These are phyloP conservation scores for Dusona sp. DNA, from an alignment of 2,888 invertebrate species.

Conservation along the genomic window DNA sequence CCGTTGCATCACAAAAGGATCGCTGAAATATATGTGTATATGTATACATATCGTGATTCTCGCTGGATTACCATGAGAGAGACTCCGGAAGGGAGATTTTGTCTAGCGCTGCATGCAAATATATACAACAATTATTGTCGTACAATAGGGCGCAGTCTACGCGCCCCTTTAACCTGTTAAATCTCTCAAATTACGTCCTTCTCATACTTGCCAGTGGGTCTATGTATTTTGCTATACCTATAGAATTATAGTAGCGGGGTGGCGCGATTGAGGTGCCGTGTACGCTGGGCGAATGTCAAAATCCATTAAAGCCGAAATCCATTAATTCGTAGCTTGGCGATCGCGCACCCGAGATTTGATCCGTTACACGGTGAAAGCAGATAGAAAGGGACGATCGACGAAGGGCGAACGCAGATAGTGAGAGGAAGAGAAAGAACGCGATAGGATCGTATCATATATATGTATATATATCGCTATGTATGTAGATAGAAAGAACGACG, in stretches of 20 bases:
- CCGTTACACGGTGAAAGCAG: constrained; percentile 54
- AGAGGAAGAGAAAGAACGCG: constrained; percentile 19
- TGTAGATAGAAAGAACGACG: constrained; percentile 30
- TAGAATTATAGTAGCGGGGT: neutral
- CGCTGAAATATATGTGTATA: constrained; percentile 5
- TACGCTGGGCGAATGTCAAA: constrained; percentile 62
- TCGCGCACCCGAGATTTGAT: constrained; percentile 65
- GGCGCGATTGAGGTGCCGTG: constrained; percentile 27
- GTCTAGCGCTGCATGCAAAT: constrained; percentile 19
- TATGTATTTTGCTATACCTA: neutral
- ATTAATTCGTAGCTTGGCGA: constrained; percentile 66
- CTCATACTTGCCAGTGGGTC: neutral
- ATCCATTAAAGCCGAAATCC: constrained; percentile 70
- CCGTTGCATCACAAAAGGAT: constrained; percentile 30
- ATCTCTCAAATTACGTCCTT: neutral
- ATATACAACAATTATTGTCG: constrained; percentile 7
- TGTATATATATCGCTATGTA: neutral
- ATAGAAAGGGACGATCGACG: constrained; percentile 13
- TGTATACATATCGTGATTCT: neutral
- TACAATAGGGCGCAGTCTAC: neutral
- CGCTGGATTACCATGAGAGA: neutral
- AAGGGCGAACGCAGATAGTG: constrained; percentile 32
- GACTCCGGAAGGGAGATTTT: neutral
- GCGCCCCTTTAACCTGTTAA: neutral
- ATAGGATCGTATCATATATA: neutral